Percentiles rank a stretch among this genome's conserved stretches.
These are phyloP conservation scores for Agrypnus murinus DNA, from an alignment of 2,888 invertebrate genomes.

Conservation along the genomic window DNA sequence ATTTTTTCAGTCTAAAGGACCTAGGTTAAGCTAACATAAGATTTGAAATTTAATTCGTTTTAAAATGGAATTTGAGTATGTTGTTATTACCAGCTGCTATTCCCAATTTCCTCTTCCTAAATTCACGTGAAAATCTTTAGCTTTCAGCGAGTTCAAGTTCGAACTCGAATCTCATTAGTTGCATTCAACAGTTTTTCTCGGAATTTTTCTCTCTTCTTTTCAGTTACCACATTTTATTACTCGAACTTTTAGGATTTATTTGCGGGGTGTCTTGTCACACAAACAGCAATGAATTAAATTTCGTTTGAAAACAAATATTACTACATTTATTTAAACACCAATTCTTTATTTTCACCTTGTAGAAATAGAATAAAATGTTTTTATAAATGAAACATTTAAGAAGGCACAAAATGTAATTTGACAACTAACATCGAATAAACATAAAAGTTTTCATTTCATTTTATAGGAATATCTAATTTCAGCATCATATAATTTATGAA, in stretches of 20 bases:
- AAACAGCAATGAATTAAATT: slow-evolving; percentile 23
- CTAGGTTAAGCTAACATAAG: too few relatives aligned
- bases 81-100: not conserved
- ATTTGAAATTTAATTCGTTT: too few relatives aligned
- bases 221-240: slow-evolving; percentile 36
- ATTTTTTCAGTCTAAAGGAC: too few relatives aligned
- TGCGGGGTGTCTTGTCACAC: slow-evolving; percentile 22
- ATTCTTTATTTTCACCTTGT: not conserved
- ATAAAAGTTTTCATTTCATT: slow-evolving; percentile 11
- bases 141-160: slow-evolving; percentile 7
- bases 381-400: too few relatives aligned
- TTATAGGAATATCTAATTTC: slow-evolving; percentile 19
- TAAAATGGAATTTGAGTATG: not conserved
- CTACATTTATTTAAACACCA: not conserved
- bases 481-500: slow-evolving; percentile 10
- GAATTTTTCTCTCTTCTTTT: slow-evolving; percentile 26
- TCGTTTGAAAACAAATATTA: slow-evolving; percentile 11
- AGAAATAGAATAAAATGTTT: too few relatives aligned
- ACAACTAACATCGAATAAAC: not conserved
- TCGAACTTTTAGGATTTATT: slow-evolving; percentile 23
- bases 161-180: slow-evolving; percentile 28
- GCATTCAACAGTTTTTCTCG: slow-evolving; percentile 30
- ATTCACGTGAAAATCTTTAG: not conserved
- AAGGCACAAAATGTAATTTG: not conserved
- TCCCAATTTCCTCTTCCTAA: too few relatives aligned